Conservation (phyloP, 2,888 invertebrate species). For the Colletes collaris region DNA sequence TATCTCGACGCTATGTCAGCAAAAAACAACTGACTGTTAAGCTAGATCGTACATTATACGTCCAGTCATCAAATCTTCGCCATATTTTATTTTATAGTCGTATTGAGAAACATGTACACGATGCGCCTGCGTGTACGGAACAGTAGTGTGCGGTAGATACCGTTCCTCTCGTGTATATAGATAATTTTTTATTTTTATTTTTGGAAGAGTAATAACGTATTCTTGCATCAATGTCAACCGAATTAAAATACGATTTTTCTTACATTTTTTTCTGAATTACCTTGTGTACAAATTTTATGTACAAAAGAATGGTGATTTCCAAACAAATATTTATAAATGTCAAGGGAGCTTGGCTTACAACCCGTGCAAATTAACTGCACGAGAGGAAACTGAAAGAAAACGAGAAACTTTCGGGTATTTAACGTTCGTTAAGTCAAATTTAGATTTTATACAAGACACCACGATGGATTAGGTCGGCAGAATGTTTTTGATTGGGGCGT, state of each 20-base stretch:
- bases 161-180: background rate
- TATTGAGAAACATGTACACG: slow-evolving; percentile 18
- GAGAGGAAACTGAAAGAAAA: background rate
- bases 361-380: background rate
- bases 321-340: background rate
- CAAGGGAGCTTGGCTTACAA: background rate
- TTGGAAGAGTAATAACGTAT: background rate
- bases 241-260: background rate
- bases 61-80: slow-evolving; percentile 68
- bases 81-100: slow-evolving; percentile 66
- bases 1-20: slow-evolving; percentile 31
- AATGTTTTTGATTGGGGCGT: slow-evolving; percentile 7
- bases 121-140: background rate
- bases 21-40: slow-evolving; percentile 33
- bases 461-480: background rate
- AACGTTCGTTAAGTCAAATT: background rate
- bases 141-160: background rate
- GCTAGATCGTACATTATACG: slow-evolving; percentile 48
- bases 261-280: background rate
- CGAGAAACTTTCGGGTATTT: background rate
- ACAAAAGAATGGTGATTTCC: background rate
- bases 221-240: background rate
- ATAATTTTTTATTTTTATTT: background rate
- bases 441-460: slow-evolving; percentile 13
- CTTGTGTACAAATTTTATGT: background rate